Base-by-base conservation (phyloP, 2,797 vertebrate species). In the Gouania willdenowi region DNA sequence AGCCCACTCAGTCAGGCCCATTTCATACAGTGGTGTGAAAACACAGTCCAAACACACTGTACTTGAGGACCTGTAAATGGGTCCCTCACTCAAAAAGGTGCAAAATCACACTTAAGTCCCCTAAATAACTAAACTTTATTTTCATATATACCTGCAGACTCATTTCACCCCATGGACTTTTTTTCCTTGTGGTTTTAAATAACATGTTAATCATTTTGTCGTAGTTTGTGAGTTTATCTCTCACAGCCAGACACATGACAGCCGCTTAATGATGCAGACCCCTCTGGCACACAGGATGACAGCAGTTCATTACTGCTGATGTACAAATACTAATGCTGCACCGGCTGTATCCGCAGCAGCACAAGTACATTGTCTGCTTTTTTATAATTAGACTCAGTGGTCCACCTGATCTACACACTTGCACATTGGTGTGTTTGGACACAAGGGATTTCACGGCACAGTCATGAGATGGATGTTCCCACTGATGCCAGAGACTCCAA, bases 61-160 rank as follows among this genome's bases (percentile, higher is more conserved):
- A 48, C 54, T 42, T 5, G 60, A 68, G 40, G 58, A 51, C 66
- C 65, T 56, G 57, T 81, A 77, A 20, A 45, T 58, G 40, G 56
- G 67, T 70, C 41, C 68, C 66, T 74, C 56, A 20, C 30, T 25
- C 39, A 17, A 26, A 42, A 70, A 62, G 56, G 64, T 74, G 59
- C n/a, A 41, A 39, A 9, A 30, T 33, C 67, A 9, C 40, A 59
- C 56, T 69, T 62, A 26, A 43, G 23, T 61, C 41, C 47, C 27
- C 13, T 5, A 12, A 7, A 11, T 3, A 3, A 6, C 2, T 20
- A 19, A 20, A 5, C 19, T 19, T 19, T 3, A 14, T 3, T 20
- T 20, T 20, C 19, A 5, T 6, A 20, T 20, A 2, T 6, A 5
- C 5, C 6, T 20, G 19, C 6, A 20, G 19, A 20, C 20, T 3